These are phyloP conservation scores for Drosophila algonquin DNA, from an alignment of 2,888 invertebrate species.

Conservation along the genomic window DNA sequence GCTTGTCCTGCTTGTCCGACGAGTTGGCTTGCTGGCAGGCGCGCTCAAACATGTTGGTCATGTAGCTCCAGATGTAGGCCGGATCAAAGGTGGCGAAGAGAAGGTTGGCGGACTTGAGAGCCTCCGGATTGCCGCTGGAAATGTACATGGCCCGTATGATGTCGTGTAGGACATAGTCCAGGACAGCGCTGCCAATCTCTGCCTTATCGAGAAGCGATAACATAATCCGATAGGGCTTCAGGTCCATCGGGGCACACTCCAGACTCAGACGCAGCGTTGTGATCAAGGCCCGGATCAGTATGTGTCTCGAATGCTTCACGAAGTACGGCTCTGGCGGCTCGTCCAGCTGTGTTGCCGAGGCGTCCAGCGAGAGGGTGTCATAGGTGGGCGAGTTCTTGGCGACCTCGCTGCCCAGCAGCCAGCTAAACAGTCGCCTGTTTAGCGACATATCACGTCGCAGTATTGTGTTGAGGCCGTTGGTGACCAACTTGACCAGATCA, in stretches of 20 bases:
- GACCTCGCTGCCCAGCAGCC: slow-evolving; percentile 91
- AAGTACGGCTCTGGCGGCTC: slow-evolving; percentile 85
- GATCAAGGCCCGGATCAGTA: slow-evolving; percentile 88
- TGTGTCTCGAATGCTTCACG: slow-evolving; percentile 88
- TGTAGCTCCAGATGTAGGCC: slow-evolving; percentile 93
- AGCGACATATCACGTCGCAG: slow-evolving; percentile 94
- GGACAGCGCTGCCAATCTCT: slow-evolving; percentile 91
- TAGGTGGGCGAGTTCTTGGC: slow-evolving; percentile 84
- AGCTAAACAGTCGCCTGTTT: slow-evolving; percentile 92
- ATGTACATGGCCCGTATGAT: slow-evolving; percentile 88
- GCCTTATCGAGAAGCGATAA: slow-evolving; percentile 93
- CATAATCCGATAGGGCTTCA: slow-evolving; percentile 90
- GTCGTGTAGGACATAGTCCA: slow-evolving; percentile 91
- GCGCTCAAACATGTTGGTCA: slow-evolving; percentile 87
- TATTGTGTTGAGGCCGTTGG: slow-evolving; percentile 90
- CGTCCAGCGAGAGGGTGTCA: slow-evolving; percentile 70
- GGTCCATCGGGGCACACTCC: slow-evolving; percentile 86
- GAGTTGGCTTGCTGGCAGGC: slow-evolving; percentile 84
- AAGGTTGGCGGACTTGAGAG: slow-evolving; percentile 92
- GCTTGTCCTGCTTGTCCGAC: slow-evolving; percentile 1
- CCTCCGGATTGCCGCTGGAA: slow-evolving; percentile 87
- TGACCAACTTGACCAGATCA: slow-evolving; percentile 90
- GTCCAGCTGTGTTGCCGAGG: slow-evolving; percentile 50
- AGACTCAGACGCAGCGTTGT: slow-evolving; percentile 86
- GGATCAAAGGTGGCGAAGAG: slow-evolving; percentile 92